A percentile compares a stretch with the other conserved stretches of the same genome.
phyloP scores from a whole-genome alignment of 2,797 vertebrate species.

The Chromis chromis region DNA sequence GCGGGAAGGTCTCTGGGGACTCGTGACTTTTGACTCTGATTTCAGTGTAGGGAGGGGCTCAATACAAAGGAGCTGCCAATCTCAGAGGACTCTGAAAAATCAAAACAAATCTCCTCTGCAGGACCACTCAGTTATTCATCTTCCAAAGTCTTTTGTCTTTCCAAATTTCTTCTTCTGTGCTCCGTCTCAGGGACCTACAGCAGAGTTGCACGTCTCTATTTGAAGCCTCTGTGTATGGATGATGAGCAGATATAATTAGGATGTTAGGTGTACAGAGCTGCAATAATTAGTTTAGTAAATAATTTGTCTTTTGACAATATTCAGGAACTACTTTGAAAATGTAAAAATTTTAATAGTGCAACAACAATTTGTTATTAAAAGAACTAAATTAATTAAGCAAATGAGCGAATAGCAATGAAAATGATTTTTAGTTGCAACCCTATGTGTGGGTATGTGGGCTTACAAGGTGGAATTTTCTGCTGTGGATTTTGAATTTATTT shows the following conservation, averaged over 20 bases:
- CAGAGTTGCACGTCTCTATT: constrained; percentile 17
- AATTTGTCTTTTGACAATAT: too few species aligned
- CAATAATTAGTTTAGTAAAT: background rate
- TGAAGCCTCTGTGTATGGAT: constrained; percentile 1
- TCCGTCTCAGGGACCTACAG: background rate
- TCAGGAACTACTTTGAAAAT: too few species aligned
- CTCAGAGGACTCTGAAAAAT: constrained; percentile 32
- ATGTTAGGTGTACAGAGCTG: background rate
- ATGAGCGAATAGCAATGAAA: background rate
- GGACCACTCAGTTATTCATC: constrained; percentile 17
- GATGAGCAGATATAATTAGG: background rate
- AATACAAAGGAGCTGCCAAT: constrained; percentile 63
- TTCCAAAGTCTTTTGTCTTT: background rate
- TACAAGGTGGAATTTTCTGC: background rate
- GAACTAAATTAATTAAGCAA: background rate
- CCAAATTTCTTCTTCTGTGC: background rate
- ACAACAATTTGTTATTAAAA: background rate
- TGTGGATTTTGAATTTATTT: background rate
- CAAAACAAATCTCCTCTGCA: constrained; percentile 51
- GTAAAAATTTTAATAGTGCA: background rate
- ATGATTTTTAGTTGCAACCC: background rate
- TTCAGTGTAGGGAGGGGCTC: constrained; percentile 48
- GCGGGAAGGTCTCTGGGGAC: constrained; percentile 34
- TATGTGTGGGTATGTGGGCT: too few species aligned
- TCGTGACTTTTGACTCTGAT: constrained; percentile 64